Evolutionary conservation across 2,888 invertebrate species (phyloP).

Genomic region (Cryptus viduatorius): DNA sequence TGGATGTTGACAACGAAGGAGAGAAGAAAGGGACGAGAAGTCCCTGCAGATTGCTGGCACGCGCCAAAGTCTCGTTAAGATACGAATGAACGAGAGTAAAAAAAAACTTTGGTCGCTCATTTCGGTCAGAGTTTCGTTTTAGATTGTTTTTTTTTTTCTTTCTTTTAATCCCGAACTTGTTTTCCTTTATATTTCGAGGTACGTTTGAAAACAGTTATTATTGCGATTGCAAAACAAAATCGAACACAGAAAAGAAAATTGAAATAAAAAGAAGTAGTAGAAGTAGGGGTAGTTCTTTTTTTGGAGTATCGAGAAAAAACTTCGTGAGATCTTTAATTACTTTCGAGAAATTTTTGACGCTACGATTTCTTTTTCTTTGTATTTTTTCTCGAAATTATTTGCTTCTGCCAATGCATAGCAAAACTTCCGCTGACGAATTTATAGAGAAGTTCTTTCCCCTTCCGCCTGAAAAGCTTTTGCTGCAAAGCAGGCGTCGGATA

Average conservation of each 20-base stretch:
- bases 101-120: constrained; percentile 12
- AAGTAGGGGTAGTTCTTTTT: background rate
- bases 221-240: background rate
- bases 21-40: constrained; percentile 24
- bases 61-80: constrained; percentile 74
- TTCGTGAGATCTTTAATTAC: background rate
- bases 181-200: constrained; percentile 22
- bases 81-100: constrained; percentile 49
- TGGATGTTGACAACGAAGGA: constrained; percentile 3
- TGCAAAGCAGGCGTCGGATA: constrained; percentile 4
- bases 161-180: background rate
- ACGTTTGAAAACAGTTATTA: constrained; percentile 22
- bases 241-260: background rate
- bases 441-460: constrained; percentile 1
- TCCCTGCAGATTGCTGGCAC: constrained; percentile 70
- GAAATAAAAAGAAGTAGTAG: too few species aligned
- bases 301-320: background rate
- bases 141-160: background rate
- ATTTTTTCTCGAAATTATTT: background rate
- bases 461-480: background rate
- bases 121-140: background rate
- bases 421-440: constrained; percentile 39
- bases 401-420: background rate
- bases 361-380: background rate
- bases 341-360: background rate